Conservation (phyloP, 2,797 vertebrate genomes). For the Tokudaia tokunoshimensis region DNA sequence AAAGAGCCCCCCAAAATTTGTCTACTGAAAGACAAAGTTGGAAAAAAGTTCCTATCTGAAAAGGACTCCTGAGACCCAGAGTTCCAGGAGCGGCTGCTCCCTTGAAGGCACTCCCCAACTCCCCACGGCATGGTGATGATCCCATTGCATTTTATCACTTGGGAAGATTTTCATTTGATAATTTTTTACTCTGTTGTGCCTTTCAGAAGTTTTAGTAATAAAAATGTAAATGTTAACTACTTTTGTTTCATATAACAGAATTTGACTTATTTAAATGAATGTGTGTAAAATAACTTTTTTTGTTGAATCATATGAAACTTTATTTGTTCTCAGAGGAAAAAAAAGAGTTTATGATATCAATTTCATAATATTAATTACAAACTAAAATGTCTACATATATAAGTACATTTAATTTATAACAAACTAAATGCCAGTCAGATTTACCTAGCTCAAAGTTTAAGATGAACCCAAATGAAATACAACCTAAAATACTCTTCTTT, state of each 20-base stretch:
- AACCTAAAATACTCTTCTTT: too few species aligned
- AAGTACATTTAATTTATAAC: too few species aligned
- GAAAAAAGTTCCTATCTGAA: slow-evolving; percentile 1
- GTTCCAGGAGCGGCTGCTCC: not conserved
- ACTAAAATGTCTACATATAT: too few species aligned
- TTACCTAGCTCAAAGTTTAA: too few species aligned
- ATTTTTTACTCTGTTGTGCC: slow-evolving; percentile 80
- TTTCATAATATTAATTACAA: too few species aligned
- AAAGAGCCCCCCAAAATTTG: not conserved
- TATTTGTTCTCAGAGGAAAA: slow-evolving; percentile 45
- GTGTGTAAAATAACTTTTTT: slow-evolving; percentile 76
- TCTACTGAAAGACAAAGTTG: not conserved
- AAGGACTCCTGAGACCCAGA: not conserved
- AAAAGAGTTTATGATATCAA: too few species aligned
- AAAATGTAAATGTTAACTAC: slow-evolving; percentile 77
- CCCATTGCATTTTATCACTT: slow-evolving; percentile 86
- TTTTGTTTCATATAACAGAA: slow-evolving; percentile 84
- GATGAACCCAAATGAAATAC: too few species aligned
- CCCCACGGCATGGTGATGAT: slow-evolving; percentile 31
- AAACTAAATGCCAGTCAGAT: too few species aligned
- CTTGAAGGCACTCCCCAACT: not conserved
- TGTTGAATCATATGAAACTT: slow-evolving; percentile 79
- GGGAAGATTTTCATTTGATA: slow-evolving; percentile 72
- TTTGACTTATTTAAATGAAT: slow-evolving; percentile 84
- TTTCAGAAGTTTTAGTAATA: slow-evolving; percentile 82